phyloP scores from a whole-genome alignment of 2,797 vertebrate species.

The Euthynnus affinis region DNA sequence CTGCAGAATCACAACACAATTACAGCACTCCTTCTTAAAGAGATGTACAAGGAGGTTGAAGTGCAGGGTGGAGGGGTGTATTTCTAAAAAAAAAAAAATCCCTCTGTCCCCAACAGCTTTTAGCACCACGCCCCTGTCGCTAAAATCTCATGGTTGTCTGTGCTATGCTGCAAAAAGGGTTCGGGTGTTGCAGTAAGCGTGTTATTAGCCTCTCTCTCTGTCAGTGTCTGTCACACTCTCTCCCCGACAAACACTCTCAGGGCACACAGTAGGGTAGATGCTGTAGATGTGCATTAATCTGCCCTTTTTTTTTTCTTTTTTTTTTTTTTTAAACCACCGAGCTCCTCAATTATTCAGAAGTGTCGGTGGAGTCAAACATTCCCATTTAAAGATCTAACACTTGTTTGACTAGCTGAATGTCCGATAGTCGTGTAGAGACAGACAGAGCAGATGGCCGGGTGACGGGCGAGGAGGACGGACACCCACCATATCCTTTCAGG shows the following conservation, averaged over 20 bases:
- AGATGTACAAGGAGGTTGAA: slow-evolving; percentile 57
- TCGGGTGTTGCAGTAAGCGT: slow-evolving; percentile 74
- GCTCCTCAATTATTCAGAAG: slow-evolving; percentile 89
- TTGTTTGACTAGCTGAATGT: slow-evolving; percentile 83
- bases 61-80: slow-evolving; percentile 47
- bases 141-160: slow-evolving; percentile 86
- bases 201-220: slow-evolving; percentile 62
- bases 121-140: slow-evolving; percentile 89
- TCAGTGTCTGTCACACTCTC: slow-evolving; percentile 74
- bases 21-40: slow-evolving; percentile 81
- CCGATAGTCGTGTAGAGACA: slow-evolving; percentile 77
- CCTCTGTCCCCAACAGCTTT: slow-evolving; percentile 86
- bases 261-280: slow-evolving; percentile 44
- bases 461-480: slow-evolving; percentile 38
- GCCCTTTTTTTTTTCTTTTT: slow-evolving; percentile 80
- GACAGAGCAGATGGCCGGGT: slow-evolving; percentile 47
- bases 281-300: slow-evolving; percentile 85
- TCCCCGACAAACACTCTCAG: slow-evolving; percentile 41
- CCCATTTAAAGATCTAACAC: slow-evolving; percentile 85
- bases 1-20: slow-evolving; percentile 78
- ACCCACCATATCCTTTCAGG: background rate
- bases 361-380: slow-evolving; percentile 81
- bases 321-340: slow-evolving; percentile 83
- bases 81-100: slow-evolving; percentile 45
- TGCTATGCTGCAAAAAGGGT: slow-evolving; percentile 94